Evolutionary conservation across 2,797 vertebrate species (phyloP).

Genomic region (Prionace glauca): DNA sequence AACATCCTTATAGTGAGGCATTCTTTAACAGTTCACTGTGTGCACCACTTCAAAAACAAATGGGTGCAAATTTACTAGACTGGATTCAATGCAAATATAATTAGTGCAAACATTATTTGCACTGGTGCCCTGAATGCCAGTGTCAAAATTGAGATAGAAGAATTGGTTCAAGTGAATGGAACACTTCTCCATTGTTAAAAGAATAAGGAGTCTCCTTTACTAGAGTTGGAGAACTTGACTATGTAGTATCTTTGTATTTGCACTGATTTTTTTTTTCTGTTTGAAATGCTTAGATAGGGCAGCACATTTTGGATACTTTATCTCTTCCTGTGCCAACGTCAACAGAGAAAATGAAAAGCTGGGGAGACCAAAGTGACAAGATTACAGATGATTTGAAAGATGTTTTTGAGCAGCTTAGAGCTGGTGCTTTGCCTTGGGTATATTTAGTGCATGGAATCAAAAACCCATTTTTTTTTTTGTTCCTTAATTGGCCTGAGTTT

Average conservation of each 20-base stretch:
- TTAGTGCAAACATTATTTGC: background rate
- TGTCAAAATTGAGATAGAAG: background rate
- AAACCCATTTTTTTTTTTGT: background rate
- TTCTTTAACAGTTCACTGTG: background rate
- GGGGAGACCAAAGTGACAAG: slow-evolving; percentile 39
- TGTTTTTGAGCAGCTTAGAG: slow-evolving; percentile 40
- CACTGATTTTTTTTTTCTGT: slow-evolving; percentile 39
- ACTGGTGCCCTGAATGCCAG: background rate
- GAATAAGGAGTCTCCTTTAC: too few species aligned
- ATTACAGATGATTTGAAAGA: slow-evolving; percentile 40
- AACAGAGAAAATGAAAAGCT: slow-evolving; percentile 40
- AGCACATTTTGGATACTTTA: slow-evolving; percentile 30
- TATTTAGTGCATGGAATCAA: background rate
- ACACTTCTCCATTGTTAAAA: background rate
- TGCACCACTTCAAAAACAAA: background rate
- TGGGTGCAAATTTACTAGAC: background rate
- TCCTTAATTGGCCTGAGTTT: background rate
- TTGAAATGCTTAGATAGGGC: slow-evolving; percentile 39
- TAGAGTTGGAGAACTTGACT: background rate
- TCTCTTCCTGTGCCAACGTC: slow-evolving; percentile 42
- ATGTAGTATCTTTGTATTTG: background rate
- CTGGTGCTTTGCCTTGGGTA: slow-evolving; percentile 40
- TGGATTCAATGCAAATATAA: background rate
- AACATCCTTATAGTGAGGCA: background rate
- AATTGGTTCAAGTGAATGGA: background rate